Percentiles rank a stretch among this genome's conserved stretches.
Conservation (phyloP, 2,888 invertebrate species). For the Leptopilina drosophilae region DNA sequence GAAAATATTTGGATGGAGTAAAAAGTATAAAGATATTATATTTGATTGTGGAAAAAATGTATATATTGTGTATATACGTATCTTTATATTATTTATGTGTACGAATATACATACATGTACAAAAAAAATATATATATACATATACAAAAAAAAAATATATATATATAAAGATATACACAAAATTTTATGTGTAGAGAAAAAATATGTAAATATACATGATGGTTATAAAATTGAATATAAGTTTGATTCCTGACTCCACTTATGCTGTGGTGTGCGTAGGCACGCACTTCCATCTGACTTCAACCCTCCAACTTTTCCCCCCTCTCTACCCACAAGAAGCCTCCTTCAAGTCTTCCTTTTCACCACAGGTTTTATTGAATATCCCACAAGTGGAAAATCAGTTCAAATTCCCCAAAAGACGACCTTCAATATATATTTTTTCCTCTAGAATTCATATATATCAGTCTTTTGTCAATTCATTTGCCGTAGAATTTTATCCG, state of each 20-base stretch:
- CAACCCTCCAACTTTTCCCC: slow-evolving; percentile 53
- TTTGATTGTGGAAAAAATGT: background rate
- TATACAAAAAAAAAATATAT: background rate
- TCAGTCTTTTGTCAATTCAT: slow-evolving; percentile 69
- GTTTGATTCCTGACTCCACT: slow-evolving; percentile 48
- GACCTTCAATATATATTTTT: slow-evolving; percentile 52
- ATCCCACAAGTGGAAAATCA: slow-evolving; percentile 75
- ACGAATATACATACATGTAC: too few relatives aligned
- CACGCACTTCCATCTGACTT: slow-evolving; percentile 60
- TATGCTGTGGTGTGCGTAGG: slow-evolving; percentile 49
- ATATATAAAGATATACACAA: slow-evolving; percentile 43
- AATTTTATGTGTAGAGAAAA: too few relatives aligned
- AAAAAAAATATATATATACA: too few relatives aligned
- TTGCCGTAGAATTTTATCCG: slow-evolving; percentile 34
- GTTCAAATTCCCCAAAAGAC: slow-evolving; percentile 69
- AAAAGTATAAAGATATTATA: slow-evolving; percentile 47
- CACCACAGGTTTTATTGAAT: slow-evolving; percentile 75
- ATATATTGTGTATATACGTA: too few relatives aligned
- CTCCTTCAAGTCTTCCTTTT: slow-evolving; percentile 70
- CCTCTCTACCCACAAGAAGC: slow-evolving; percentile 57
- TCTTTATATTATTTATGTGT: too few relatives aligned
- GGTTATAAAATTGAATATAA: background rate
- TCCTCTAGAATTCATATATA: slow-evolving; percentile 54
- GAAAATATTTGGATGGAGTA: slow-evolving; percentile 19
- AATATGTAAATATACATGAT: background rate